phyloP scores from a whole-genome alignment of 2,797 vertebrate species.

The Garrulus glandarius region DNA sequence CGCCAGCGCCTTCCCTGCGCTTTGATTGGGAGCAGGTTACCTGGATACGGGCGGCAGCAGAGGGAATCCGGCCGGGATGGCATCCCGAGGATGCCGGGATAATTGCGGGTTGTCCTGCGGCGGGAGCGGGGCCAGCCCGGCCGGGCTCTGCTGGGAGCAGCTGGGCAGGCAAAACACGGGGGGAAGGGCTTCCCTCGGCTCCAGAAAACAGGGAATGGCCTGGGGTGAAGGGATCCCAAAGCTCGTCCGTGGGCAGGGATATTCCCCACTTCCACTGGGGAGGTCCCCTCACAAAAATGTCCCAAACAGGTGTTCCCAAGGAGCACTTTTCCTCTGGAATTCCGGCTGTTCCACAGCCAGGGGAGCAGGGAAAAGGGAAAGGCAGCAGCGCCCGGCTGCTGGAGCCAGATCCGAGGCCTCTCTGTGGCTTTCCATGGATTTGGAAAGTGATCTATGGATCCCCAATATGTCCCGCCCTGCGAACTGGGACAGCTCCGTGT shows the following conservation, averaged over 20 bases:
- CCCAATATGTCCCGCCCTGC: fast-evolving
- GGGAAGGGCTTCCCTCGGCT: background rate
- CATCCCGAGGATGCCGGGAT: background rate
- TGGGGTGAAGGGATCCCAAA: background rate
- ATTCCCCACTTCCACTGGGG: background rate
- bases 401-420: fast-evolving
- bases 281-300: fast-evolving
- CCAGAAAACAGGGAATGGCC: background rate
- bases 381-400: background rate
- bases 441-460: background rate
- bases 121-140: background rate
- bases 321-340: background rate
- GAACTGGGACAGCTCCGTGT: fast-evolving
- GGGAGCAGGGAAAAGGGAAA: background rate
- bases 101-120: background rate
- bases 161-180: background rate
- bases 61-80: background rate
- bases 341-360: too few species aligned
- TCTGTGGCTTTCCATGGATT: background rate
- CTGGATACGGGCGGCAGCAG: conserved; percentile 22
- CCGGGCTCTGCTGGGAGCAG: background rate
- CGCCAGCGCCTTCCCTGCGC: background rate
- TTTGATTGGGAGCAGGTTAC: background rate
- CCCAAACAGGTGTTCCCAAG: fast-evolving
- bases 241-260: background rate